Base-by-base conservation (phyloP, 1,140 invertebrate genomes). In the Capitella teleta region DNA sequence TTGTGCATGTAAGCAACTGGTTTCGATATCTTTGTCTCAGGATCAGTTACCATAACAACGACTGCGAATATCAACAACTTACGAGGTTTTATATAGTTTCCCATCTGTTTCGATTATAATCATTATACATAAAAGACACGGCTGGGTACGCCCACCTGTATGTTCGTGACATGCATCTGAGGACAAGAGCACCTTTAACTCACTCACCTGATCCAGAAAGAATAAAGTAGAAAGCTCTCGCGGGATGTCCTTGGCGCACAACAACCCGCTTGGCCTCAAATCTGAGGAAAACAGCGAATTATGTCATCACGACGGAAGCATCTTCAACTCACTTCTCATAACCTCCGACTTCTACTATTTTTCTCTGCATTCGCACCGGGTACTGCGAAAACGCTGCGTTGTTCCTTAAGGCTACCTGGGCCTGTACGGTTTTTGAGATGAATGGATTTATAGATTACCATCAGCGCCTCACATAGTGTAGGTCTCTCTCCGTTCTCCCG, bases 181-280 rank as follows among this genome's bases (percentile, higher is more conserved):
- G 12, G 18, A 41, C 38, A 21, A 8, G 10, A 49, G 23, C 3
- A 37, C 21, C 14, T 4, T 21, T 41, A 28, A 21, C 23, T 14
- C 12, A 21, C 43, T 40, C 51, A 64, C 61, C 62, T 47, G 64
- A 60, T 18, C 66, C 66, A 8, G 59, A 63, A 2, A 68, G 50
- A 30, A 68, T 67, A 51, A 68, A 63, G 52, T 68, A 68, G 47
- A 68, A 68, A 5, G 56, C 51, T 16, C 56, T 56, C 1, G 66
- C 61, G 2, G 51, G 57, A 28, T 68, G 63, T 8, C 62, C 59
- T 47, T 68, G 63, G 47, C 62, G 49, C 12, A 66, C 53, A 8
- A 67, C 62, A 6, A 58, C 63, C 32, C 64, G 46, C 10, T 57
- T 54, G 21, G 61, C 54, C 42, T 66, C 62, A 41, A 62, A 67